Base-by-base conservation (phyloP, 2,888 invertebrate species). In the Rhingia rostrata region DNA sequence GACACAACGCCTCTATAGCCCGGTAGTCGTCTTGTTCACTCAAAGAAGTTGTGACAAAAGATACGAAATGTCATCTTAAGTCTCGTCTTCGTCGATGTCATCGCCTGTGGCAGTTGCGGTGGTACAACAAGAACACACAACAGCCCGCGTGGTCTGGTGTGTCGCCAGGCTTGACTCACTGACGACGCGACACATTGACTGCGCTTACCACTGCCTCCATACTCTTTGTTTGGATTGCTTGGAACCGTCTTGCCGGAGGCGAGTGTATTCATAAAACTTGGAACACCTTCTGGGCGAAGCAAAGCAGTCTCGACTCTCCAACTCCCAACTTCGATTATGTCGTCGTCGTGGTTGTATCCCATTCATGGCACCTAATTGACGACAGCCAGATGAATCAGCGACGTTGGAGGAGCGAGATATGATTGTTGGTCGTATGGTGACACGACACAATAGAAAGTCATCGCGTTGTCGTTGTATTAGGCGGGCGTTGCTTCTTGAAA, bases 401-500 rank as follows among this genome's bases (percentile, higher is more conserved):
- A 41, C 49, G 6, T 9, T 5, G 37, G 10, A 2, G 32, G n/a
- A 37, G 9, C 47, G 39, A 14, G 77, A 75, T 83, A 77, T 73
- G 78, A 77, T 67, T 83, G 73, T 61, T 63, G 39, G 66, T 41
- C 37, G 53, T 81, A 51, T 70, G 47, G 33, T 54, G 58, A 66
- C 63, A 79, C 58, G 58, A 66, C 63, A 79, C 58, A 73, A 73
- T 79, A 83, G 83, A 83, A 83, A 83, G 83, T 81, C 75, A 53
- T 63, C 56, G 37, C 32, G 22, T 53, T 30, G 39, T 66, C 33
- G 37, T 61, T 30, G 22, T 60, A 37, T 47, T 69, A 32, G 60
- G 58, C 4, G 43, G 35, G 39, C n/a, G 43, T 22, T 72, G 33
- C 35, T 61, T 64, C 51, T 22, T 7, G 61, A 78, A 79, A 79